A percentile compares a stretch with the other conserved stretches of the same genome.
phyloP scores from a whole-genome alignment of 2,797 vertebrate genomes.

The Apogon talboti region DNA sequence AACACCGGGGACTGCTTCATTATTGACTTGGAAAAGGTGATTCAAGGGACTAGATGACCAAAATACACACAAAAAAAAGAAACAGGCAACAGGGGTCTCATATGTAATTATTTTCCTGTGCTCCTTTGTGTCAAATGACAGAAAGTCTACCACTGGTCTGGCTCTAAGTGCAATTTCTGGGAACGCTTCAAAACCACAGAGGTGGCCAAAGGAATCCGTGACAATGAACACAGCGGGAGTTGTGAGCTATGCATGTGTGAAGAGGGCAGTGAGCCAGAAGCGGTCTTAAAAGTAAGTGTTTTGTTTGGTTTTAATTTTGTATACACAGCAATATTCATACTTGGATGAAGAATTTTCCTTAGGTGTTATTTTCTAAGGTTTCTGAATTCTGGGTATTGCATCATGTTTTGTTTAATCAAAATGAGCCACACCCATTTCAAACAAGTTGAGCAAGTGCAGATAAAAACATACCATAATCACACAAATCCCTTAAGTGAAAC shows the following conservation, averaged over 20 bases:
- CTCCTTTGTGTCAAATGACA: constrained; percentile 32
- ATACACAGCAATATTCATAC: too few relatives aligned
- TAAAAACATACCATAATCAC: too few relatives aligned
- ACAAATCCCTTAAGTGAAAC: too few relatives aligned
- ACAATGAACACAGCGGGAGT: constrained; percentile 79
- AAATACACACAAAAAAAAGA: background rate
- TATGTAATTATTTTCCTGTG: background rate
- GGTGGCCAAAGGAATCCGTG: constrained; percentile 78
- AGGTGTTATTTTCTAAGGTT: too few relatives aligned
- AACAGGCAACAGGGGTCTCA: background rate
- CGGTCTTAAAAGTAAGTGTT: constrained; percentile 65
- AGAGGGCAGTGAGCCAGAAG: constrained; percentile 74
- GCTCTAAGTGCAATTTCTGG: constrained; percentile 71
- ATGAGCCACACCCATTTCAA: too few relatives aligned
- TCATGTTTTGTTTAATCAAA: too few relatives aligned
- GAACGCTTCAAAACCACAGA: constrained; percentile 78
- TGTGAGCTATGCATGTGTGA: constrained; percentile 59
- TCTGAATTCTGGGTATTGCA: too few relatives aligned
- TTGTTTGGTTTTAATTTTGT: too few relatives aligned
- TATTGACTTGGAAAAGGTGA: constrained; percentile 82
- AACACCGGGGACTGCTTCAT: constrained; percentile 84
- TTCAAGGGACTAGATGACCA: background rate
- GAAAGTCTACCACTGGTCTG: constrained; percentile 83
- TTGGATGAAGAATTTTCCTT: too few relatives aligned
- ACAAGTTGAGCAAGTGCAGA: too few relatives aligned